Percentiles rank a stretch among this genome's conserved stretches.
phyloP scores from a whole-genome alignment of 2,797 vertebrate species.

The Merluccius polli region DNA sequence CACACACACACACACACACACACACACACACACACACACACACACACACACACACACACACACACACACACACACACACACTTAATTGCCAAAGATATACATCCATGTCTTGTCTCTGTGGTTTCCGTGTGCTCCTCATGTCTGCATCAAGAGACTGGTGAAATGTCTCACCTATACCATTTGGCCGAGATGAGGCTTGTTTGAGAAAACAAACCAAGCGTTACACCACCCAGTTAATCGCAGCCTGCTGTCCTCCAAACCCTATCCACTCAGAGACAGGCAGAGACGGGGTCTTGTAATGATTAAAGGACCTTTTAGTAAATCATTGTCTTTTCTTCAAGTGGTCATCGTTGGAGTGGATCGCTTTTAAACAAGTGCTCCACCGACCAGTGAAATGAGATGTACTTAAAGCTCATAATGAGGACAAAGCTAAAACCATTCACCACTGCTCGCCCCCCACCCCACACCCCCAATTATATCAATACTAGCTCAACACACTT shows the following conservation, averaged over 20 bases:
- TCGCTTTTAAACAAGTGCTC: slow-evolving; percentile 37
- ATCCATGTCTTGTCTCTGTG: too few relatives aligned
- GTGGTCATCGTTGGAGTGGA: slow-evolving; percentile 42
- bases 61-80: neutral
- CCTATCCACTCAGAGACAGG: neutral
- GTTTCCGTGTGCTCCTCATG: neutral
- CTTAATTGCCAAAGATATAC: too few relatives aligned
- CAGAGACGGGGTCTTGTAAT: slow-evolving; percentile 49
- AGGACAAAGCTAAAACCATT: slow-evolving; percentile 36
- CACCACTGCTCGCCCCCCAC: slow-evolving; percentile 17
- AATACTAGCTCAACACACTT: neutral
- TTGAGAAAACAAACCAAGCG: neutral
- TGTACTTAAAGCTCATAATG: slow-evolving; percentile 52
- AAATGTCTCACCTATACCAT: neutral
- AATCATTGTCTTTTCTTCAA: slow-evolving; percentile 60
- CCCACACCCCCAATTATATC: neutral
- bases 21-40: too few relatives aligned
- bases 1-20: neutral
- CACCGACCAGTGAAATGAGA: slow-evolving; percentile 55
- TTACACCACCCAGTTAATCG: neutral
- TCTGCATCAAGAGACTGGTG: neutral
- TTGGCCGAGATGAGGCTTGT: neutral
- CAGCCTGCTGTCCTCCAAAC: neutral
- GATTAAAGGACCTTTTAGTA: slow-evolving; percentile 58
- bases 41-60: neutral